Evolutionary conservation across 1,140 invertebrate species (phyloP), one percentile per base, ranked within the genome.

Genomic region (Stenopsyche tienmushanensis): DNA sequence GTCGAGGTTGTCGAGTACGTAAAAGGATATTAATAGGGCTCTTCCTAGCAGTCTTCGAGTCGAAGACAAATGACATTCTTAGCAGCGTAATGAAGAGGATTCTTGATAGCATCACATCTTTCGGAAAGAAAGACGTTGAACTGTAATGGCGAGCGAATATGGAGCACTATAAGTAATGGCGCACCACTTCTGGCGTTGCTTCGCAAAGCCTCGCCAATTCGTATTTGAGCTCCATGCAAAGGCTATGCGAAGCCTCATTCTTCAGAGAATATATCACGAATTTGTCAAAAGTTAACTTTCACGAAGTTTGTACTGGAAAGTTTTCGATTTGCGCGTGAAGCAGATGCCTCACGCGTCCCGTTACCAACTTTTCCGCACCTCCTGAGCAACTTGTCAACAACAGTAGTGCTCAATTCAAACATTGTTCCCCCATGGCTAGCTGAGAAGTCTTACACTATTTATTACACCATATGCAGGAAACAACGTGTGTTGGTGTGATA

Each of bases 231-330:
- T 34, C 58, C 59, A 50, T 42, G 45, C 60, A 68, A 57, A 25
- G 20, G 45, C 55, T 7, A 50, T 23, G 57, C 18, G 25, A 29
- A 49, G 20, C 41, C 47, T 26, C 13, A 34, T 5, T 5, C 29
- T 13, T 7, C 29, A 21, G 62, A 58, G 34, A 57, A 63, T 70
- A 70, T 70, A 63, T 70, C 62, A 50, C 64, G 53, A 66, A 70
- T 70, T 70, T 70, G 68, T 70, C 68, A 66, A 70, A 70, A 70
- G 68, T 69, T 69, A 49, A 59, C 50, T 18, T 13, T 18, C n/a
- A n/a, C n/a, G n/a, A n/a, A n/a, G 23, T 17, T 23, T 20, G 5
- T 34, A 7, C n/a, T 21, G 17, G n/a, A 10, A 18, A 25, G 50
- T 53, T 53, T 13, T 21, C 24, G 20, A 55, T 49, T 59, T 65